Evolutionary conservation across 2,797 vertebrate genomes (phyloP), one percentile per base, ranked within the genome.

Genomic region (Anabacerthia variegaticeps): DNA sequence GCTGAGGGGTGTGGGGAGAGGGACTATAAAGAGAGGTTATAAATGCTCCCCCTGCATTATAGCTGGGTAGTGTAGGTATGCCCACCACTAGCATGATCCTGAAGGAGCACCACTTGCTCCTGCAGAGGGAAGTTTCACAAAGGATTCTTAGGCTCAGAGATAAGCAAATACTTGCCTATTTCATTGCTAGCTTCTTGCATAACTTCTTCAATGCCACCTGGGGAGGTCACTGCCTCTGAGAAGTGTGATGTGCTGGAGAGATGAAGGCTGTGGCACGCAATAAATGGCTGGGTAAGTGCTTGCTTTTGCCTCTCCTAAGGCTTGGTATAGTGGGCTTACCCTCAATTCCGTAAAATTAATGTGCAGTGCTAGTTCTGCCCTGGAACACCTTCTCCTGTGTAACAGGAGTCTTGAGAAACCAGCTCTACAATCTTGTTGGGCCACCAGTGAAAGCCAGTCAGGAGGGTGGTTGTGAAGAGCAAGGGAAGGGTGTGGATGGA

Each of bases 11-110:
- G 22, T 39, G 37, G 14, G 80, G 26, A 69, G 34, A 67, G 27
- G 26, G 19, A 24, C 18, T 63, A 43, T 19, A 52, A 52, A 72
- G 14, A 52, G 13, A 24, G 52, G 8, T 41, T 36, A 24, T 2
- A 41, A 32, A 26, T 4, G 3, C 4, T 65, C 4, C 5, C 4
- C 8, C 1, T 44, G 21, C 0, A 55, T 13, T 3, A 2, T 0
- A 20, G 6, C 2, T 80, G 24, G 6, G 3, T 43, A 6, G 10
- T 23, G 4, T 32, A 28, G 12, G 15, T 4, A 2, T 51, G 16
- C 32, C 14, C 20, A 6, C 18, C 14, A 55, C 34, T 16, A 71
- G 6, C 0, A 0, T n/a, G 12, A 26, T 26, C 12, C 48, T 54
- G 23, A 5, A 10, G 46, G 9, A 44, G 12, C 14, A 23, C 54